phyloP scores from a whole-genome alignment of 2,888 invertebrate genomes.

The Orthosia cruda region DNA sequence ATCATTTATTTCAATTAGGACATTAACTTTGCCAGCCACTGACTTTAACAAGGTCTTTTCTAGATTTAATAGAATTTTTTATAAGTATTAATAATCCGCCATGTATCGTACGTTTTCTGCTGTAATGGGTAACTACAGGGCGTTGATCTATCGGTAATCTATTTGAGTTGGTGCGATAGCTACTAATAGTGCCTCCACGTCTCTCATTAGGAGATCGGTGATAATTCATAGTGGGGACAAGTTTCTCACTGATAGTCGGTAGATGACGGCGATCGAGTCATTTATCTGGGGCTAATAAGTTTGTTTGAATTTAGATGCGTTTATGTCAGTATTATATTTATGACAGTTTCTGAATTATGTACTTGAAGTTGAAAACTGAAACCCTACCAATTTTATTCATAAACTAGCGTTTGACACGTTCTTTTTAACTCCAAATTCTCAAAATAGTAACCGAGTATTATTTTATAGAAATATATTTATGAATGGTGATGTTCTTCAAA shows the following conservation, averaged over 20 bases:
- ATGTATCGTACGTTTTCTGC: too few relatives aligned
- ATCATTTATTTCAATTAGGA: too few relatives aligned
- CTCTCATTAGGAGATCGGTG: conserved; percentile 64
- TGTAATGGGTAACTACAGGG: not conserved
- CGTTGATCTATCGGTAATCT: conserved; percentile 69
- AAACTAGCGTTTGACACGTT: not conserved
- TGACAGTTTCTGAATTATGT: not conserved
- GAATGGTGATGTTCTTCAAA: too few relatives aligned
- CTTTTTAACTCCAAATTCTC: not conserved
- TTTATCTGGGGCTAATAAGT: conserved; percentile 15
- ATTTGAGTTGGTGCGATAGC: conserved; percentile 55
- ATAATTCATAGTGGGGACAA: conserved; percentile 54
- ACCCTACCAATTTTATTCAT: not conserved
- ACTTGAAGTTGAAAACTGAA: not conserved
- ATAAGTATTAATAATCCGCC: too few relatives aligned
- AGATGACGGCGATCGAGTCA: conserved; percentile 18
- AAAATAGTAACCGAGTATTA: not conserved
- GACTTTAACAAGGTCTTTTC: too few relatives aligned
- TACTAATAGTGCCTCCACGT: conserved; percentile 58
- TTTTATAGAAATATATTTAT: not conserved
- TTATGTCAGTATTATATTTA: not conserved
- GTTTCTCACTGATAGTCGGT: conserved; percentile 43
- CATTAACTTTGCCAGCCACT: too few relatives aligned
- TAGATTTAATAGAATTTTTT: too few relatives aligned
- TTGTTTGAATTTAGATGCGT: conserved; percentile 7